Base-by-base conservation (phyloP, 2,888 invertebrate species). In the Hedya salicella region DNA sequence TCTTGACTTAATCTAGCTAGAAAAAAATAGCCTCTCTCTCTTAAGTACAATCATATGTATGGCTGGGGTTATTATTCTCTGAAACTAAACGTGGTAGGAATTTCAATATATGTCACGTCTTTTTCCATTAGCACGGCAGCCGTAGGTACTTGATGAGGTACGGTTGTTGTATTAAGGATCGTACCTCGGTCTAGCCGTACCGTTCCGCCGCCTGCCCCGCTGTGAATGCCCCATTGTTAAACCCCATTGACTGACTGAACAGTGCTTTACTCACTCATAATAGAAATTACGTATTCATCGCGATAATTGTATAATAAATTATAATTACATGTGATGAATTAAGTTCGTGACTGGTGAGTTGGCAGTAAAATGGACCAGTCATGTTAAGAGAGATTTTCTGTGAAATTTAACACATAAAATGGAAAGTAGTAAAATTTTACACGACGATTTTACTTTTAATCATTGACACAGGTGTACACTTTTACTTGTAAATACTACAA, bases 221-320 rank as follows among this genome's bases (percentile, higher is more conserved):
- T 44, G 71, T 74, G 75, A 81, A 78, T 77, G 75, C 69, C 59
- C 68, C 73, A 80, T 82, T 81, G 78, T 82, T 74, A 65, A 53
- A 52, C 62, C 59, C 72, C 74, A 76, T 76, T 77, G 76, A 76
- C 68, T 69, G 68, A 69, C 73, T 73, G 73, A 73, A 72, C 69
- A 71, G 70, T 75, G 70, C 71, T 73, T 65, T 73, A 76, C 71
- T 60, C 62, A 76, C 71, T 60, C 62, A 68, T 49, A 67, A 64
- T 65, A 54, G 54, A 54, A 66, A 66, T 66, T 66, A 66, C 66
- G 61, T 66, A 66, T 66, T 61, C 66, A 66, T 21, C 53, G 25
- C 36, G 14, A 49, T 66, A 61, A 66, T 66, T 66, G 60, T 60
- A 54, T 54, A 53, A 54, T 61, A 61, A 60, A 66, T 66, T 61